A percentile compares a stretch with the other conserved stretches of the same genome.
Conservation (phyloP, 1,140 invertebrate genomes). For the Solenopsis invicta region DNA sequence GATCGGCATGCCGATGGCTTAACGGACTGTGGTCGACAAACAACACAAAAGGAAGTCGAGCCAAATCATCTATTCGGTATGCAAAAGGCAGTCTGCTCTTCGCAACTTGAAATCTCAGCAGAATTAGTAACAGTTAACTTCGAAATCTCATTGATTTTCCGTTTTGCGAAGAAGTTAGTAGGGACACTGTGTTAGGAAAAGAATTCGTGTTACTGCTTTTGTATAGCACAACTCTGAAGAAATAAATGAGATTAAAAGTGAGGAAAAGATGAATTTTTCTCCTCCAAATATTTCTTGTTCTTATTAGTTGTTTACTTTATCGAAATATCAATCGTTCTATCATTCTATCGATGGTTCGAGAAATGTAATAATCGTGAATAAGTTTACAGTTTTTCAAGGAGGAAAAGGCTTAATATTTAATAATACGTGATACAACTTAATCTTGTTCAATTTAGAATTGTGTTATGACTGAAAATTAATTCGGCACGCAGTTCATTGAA, state of each 20-base stretch:
- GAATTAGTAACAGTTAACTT: constrained; percentile 25
- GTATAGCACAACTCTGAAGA: background rate
- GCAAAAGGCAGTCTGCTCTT: background rate
- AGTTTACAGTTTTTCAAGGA: too few relatives aligned
- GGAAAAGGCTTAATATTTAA: too few relatives aligned
- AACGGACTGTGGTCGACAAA: constrained; percentile 7
- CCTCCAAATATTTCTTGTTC: background rate
- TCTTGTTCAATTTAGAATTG: too few relatives aligned
- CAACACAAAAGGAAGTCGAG: constrained; percentile 28
- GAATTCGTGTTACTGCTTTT: background rate
- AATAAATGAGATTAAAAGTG: constrained; percentile 8
- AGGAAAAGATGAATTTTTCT: background rate
- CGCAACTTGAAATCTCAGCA: constrained; percentile 1
- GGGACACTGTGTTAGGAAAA: background rate
- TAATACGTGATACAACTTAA: too few relatives aligned
- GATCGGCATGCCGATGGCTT: constrained; percentile 13
- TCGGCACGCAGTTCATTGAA: too few relatives aligned
- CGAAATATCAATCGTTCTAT: background rate
- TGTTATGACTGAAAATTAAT: too few relatives aligned
- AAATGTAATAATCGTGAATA: background rate
- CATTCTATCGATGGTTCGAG: background rate
- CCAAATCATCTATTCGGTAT: constrained; percentile 26
- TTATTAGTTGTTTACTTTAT: background rate
- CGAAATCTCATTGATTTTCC: background rate
- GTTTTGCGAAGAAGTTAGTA: background rate